phyloP scores from a whole-genome alignment of 2,113 vertebrate species.

The Oreotrochilus melanogaster region DNA sequence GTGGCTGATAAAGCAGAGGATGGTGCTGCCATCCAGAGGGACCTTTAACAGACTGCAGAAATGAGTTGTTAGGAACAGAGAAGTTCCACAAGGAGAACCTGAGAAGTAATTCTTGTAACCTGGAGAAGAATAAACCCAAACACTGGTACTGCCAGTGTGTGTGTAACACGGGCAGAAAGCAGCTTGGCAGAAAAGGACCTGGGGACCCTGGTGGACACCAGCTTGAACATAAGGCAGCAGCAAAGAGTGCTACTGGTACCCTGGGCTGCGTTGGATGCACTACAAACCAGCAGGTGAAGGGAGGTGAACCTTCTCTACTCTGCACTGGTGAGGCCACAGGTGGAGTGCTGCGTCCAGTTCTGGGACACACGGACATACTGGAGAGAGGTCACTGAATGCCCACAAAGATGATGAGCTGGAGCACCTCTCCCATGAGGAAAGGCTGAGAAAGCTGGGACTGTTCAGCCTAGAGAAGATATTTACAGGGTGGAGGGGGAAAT shows the following conservation, averaged over 20 bases:
- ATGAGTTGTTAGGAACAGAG: not conserved
- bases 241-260: not conserved
- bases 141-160: not conserved
- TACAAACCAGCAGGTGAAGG: not conserved
- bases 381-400: not conserved
- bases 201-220: not conserved
- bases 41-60: not conserved
- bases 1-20: not conserved
- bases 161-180: not conserved
- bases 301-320: not conserved
- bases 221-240: not conserved
- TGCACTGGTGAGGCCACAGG: not conserved
- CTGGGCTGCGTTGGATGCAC: not conserved
- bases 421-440: not conserved
- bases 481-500: not conserved
- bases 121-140: not conserved
- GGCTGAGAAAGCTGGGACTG: not conserved
- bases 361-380: accelerated
- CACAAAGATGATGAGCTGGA: not conserved
- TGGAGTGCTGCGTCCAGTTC: not conserved
- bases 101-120: not conserved
- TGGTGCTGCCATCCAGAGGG: not conserved
- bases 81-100: not conserved
- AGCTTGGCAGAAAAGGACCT: not conserved
- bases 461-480: not conserved